Conservation (phyloP, 2,797 vertebrate genomes). For the Stomatorhinus walkeri region DNA sequence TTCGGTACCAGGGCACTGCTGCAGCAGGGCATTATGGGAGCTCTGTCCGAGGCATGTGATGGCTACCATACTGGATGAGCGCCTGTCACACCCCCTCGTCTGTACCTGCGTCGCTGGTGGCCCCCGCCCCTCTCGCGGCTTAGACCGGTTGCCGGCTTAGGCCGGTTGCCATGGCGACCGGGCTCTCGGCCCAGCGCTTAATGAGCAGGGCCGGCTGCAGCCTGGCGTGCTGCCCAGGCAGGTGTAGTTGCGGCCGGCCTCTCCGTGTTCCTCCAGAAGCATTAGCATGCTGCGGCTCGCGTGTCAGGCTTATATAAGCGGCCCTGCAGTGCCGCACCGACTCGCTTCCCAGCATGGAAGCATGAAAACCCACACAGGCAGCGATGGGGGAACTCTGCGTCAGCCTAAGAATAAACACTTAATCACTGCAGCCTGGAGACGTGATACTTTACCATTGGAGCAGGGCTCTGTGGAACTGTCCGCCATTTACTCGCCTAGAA, state of each 20-base stretch:
- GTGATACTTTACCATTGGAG: neutral
- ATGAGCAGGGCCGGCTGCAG: neutral
- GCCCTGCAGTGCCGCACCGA: neutral
- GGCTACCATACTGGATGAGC: neutral
- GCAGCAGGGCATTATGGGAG: neutral
- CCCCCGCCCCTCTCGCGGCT: constrained; percentile 25
- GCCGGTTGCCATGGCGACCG: constrained; percentile 38
- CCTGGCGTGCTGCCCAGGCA: neutral
- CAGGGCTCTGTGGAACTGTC: neutral
- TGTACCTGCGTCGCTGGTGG: neutral
- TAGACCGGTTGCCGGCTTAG: constrained; percentile 31
- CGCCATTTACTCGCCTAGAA: neutral
- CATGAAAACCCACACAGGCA: neutral
- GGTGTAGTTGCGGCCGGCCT: neutral
- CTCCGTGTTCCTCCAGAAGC: neutral
- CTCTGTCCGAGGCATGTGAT: neutral
- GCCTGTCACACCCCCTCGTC: neutral
- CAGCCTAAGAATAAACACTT: neutral
- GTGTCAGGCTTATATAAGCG: neutral
- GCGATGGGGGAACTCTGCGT: neutral
- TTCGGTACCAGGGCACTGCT: neutral
- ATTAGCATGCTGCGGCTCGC: neutral
- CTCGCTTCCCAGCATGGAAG: neutral
- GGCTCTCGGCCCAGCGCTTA: constrained; percentile 22
- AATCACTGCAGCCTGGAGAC: neutral